phyloP scores from a whole-genome alignment of 1,140 invertebrate species.

The Calycopis cecrops region DNA sequence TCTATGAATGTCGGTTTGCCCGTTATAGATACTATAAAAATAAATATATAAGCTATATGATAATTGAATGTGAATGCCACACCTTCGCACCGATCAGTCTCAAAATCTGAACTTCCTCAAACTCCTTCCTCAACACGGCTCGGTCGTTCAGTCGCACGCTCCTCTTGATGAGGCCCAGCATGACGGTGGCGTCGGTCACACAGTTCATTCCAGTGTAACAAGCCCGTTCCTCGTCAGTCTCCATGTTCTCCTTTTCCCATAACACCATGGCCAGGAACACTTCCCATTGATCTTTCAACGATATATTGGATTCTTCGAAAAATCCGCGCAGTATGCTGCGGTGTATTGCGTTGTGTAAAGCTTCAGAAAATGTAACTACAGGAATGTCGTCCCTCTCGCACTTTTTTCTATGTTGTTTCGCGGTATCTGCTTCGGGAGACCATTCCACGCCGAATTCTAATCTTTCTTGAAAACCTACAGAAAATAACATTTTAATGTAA shows the following conservation, averaged over 20 bases:
- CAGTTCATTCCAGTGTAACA: slow-evolving; percentile 48
- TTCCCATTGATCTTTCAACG: slow-evolving; percentile 56
- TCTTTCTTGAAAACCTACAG: slow-evolving; percentile 50
- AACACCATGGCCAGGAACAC: slow-evolving; percentile 44
- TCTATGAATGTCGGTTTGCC: too few relatives aligned
- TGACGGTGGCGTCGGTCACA: slow-evolving; percentile 54
- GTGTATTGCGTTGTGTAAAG: slow-evolving; percentile 49
- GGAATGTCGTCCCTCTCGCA: slow-evolving; percentile 31
- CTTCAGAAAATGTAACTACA: slow-evolving; percentile 40
- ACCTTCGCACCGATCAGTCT: slow-evolving; percentile 54
- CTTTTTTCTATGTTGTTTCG: slow-evolving; percentile 35
- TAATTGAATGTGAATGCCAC: too few relatives aligned
- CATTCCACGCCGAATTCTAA: slow-evolving; percentile 56
- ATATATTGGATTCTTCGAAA: slow-evolving; percentile 42
- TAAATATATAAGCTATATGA: too few relatives aligned
- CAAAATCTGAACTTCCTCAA: slow-evolving; percentile 41
- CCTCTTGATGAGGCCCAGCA: slow-evolving; percentile 47
- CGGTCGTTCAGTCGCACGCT: slow-evolving; percentile 40
- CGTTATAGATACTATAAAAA: too few relatives aligned
- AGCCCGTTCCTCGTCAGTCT: slow-evolving; percentile 45
- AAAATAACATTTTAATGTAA: slow-evolving; percentile 9
- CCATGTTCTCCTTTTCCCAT: slow-evolving; percentile 61
- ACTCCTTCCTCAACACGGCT: slow-evolving; percentile 38
- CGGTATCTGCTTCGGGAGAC: slow-evolving; percentile 41
- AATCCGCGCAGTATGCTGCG: slow-evolving; percentile 50